Conservation (phyloP, 2,113 vertebrate species). For the Crotalus viridis region DNA sequence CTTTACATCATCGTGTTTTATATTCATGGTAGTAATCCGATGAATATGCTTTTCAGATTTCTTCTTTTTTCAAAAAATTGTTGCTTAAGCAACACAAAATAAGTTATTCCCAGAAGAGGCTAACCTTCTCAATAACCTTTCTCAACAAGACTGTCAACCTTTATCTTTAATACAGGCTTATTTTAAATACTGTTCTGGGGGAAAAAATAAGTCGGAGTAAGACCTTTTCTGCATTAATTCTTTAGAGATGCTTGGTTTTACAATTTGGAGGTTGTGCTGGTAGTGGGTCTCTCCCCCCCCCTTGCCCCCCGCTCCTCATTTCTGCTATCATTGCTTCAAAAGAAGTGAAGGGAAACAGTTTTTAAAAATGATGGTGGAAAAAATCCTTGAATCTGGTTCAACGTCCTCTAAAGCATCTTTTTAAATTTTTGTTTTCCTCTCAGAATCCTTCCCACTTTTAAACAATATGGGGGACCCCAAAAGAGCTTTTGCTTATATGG, state of each 20-base stretch:
- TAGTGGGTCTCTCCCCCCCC: background rate
- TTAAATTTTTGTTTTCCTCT: background rate
- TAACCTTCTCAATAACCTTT: background rate
- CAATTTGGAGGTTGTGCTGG: background rate
- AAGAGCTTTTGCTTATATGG: background rate
- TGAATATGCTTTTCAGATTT: background rate
- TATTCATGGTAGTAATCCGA: background rate
- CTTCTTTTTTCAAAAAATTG: background rate
- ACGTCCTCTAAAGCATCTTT: background rate
- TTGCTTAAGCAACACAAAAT: background rate
- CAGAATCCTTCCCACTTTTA: background rate
- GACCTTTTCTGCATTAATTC: background rate
- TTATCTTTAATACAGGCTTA: background rate
- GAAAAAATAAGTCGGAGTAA: background rate
- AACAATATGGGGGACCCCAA: background rate
- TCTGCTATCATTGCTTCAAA: background rate
- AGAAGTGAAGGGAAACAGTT: background rate
- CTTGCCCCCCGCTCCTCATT: background rate
- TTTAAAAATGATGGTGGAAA: background rate
- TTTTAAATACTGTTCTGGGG: background rate
- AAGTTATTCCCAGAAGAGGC: background rate
- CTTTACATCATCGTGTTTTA: background rate
- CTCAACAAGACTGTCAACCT: background rate
- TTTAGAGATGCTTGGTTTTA: background rate
- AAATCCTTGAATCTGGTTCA: background rate